These are phyloP conservation scores for Paragorgia papillata DNA, from an alignment of 92 coral and sea anemone species.

Conservation along the genomic window DNA sequence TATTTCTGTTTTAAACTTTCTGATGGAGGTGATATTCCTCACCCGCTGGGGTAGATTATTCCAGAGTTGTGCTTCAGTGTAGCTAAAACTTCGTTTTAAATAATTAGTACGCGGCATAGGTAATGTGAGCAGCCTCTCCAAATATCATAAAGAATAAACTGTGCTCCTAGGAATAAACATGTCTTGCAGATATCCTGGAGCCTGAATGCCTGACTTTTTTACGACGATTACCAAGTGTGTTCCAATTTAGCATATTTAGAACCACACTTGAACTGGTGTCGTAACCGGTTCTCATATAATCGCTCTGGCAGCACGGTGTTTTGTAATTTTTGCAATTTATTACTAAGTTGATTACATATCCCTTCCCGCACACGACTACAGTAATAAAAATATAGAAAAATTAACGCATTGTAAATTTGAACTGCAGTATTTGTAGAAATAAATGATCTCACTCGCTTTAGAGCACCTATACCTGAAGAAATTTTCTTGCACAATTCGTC, in stretches of 20 bases:
- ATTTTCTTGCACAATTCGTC: conserved; percentile 54
- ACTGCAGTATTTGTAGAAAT: conserved; percentile 43
- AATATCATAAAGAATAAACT: conserved; percentile 28
- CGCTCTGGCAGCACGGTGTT: conserved; percentile 45
- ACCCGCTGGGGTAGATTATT: conserved; percentile 41
- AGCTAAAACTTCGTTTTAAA: conserved; percentile 47
- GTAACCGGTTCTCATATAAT: too few relatives aligned
- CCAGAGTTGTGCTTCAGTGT: conserved; percentile 40
- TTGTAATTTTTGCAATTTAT: conserved; percentile 56
- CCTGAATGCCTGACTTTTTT: conserved; percentile 29
- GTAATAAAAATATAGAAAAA: conserved; percentile 64
- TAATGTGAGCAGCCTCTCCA: conserved; percentile 13
- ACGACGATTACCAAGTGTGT: conserved; percentile 38
- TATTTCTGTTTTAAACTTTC: conserved; percentile 33
- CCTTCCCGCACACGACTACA: conserved; percentile 56
- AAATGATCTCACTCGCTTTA: conserved; percentile 54
- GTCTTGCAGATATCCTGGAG: conserved; percentile 33
- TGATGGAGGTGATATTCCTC: conserved; percentile 33
- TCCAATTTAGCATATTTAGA: conserved; percentile 35
- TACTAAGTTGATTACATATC: conserved; percentile 32
- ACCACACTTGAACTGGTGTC: too few relatives aligned
- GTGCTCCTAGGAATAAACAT: conserved; percentile 20
- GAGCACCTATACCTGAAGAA: conserved; percentile 57
- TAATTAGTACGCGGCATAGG: conserved; percentile 48
- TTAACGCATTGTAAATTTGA: conserved; percentile 54